These are phyloP conservation scores for Catostomus latipinnis DNA, from an alignment of 2,797 vertebrate species.

Conservation along the genomic window DNA sequence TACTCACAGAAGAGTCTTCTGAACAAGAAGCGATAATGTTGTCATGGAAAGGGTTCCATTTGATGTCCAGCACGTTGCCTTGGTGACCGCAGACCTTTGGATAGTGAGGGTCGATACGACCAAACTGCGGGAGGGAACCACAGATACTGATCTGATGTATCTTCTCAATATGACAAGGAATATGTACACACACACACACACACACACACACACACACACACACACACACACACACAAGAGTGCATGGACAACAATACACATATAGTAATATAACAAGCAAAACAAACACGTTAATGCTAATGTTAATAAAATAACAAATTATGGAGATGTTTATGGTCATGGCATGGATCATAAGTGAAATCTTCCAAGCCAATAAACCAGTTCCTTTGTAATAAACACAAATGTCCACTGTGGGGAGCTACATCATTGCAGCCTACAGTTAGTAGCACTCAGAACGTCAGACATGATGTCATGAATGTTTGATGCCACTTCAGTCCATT, in stretches of 20 bases:
- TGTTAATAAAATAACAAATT: no score
- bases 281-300: no score
- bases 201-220: background rate
- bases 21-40: slow-evolving; percentile 97
- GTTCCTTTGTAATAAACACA: slow-evolving; percentile 65
- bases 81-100: slow-evolving; percentile 97
- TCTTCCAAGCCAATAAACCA: no score
- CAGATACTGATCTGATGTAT: background rate
- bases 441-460: slow-evolving; percentile 45
- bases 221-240: background rate
- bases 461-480: slow-evolving; percentile 73
- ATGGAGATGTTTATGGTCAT: no score
- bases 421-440: slow-evolving; percentile 52
- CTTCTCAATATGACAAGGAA: background rate
- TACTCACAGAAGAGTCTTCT: slow-evolving; percentile 92
- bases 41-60: slow-evolving; percentile 98
- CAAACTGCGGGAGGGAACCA: slow-evolving; percentile 76
- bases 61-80: slow-evolving; percentile 96
- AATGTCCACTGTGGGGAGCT: slow-evolving; percentile 74
- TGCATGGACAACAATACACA: background rate
- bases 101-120: slow-evolving; percentile 91
- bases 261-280: no score
- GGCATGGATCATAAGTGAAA: no score
- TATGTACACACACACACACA: background rate
- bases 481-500: slow-evolving; percentile 73